Conservation (phyloP, 2,797 vertebrate species). For the Artibeus jamaicensis region DNA sequence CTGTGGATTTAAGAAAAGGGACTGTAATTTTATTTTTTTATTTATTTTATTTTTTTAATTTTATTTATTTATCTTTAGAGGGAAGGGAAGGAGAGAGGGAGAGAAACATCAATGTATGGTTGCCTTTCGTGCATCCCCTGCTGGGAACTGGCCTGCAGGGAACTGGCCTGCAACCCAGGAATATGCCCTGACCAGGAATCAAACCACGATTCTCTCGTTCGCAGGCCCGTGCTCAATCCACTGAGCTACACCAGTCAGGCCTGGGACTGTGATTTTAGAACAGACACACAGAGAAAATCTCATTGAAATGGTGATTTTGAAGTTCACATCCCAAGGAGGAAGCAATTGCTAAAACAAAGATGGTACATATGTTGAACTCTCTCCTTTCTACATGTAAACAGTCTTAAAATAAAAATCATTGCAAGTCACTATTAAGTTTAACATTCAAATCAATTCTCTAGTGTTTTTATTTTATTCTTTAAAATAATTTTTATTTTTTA, state of each 20-base stretch:
- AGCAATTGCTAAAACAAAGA: background rate
- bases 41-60: too few relatives aligned
- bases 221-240: too few relatives aligned
- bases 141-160: too few relatives aligned
- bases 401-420: background rate
- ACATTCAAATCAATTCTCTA: background rate
- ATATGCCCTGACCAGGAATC: too few relatives aligned
- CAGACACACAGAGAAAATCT: background rate
- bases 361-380: background rate
- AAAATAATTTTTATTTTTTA: background rate
- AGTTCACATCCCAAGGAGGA: background rate
- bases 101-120: too few relatives aligned
- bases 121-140: too few relatives aligned
- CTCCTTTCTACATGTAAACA: background rate
- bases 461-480: background rate
- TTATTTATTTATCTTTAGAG: too few relatives aligned
- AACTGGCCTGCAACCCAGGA: too few relatives aligned
- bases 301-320: background rate
- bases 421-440: background rate
- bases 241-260: too few relatives aligned
- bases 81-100: too few relatives aligned
- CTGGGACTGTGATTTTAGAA: background rate
- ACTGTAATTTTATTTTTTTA: too few relatives aligned
- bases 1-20: background rate
- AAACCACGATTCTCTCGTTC: too few relatives aligned